phyloP scores from a whole-genome alignment of 2,888 invertebrate genomes.

The Thelaira solivaga region DNA sequence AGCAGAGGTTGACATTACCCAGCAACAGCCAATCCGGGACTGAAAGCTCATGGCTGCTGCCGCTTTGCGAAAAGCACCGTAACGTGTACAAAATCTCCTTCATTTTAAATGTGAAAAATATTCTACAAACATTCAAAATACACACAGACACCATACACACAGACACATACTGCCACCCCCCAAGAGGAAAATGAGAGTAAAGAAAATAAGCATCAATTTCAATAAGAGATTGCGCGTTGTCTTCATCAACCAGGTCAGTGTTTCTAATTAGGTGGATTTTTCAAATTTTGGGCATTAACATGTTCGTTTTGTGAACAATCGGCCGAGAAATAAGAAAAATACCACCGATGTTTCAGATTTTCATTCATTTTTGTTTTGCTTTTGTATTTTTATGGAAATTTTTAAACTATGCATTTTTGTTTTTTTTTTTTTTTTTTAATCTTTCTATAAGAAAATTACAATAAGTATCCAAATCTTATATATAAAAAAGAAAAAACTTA shows the following conservation, averaged over 20 bases:
- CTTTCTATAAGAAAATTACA: too few species aligned
- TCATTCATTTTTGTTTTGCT: too few species aligned
- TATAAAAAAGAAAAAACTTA: too few species aligned
- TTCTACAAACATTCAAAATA: slow-evolving; percentile 1
- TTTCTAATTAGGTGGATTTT: too few species aligned
- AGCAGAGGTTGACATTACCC: slow-evolving; percentile 67
- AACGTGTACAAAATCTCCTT: slow-evolving; percentile 11
- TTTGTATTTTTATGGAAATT: too few species aligned
- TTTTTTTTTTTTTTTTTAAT: too few species aligned
- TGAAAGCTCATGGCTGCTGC: slow-evolving; percentile 73
- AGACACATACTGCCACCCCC: background rate
- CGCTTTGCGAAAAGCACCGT: slow-evolving; percentile 66
- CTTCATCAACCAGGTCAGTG: slow-evolving; percentile 17
- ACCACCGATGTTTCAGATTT: too few species aligned
- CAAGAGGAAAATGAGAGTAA: slow-evolving; percentile 23
- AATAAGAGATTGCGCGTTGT: slow-evolving; percentile 58
- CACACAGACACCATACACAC: background rate
- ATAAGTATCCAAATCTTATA: too few species aligned
- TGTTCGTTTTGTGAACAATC: too few species aligned
- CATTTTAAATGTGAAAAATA: slow-evolving; percentile 28
- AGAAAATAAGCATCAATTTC: slow-evolving; percentile 33
- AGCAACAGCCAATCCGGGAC: slow-evolving; percentile 77
- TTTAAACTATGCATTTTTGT: too few species aligned
- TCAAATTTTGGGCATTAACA: too few species aligned
- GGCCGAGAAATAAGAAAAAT: too few species aligned